These are phyloP conservation scores for Borostomias antarcticus DNA, from an alignment of 2,797 vertebrate species.

Conservation along the genomic window DNA sequence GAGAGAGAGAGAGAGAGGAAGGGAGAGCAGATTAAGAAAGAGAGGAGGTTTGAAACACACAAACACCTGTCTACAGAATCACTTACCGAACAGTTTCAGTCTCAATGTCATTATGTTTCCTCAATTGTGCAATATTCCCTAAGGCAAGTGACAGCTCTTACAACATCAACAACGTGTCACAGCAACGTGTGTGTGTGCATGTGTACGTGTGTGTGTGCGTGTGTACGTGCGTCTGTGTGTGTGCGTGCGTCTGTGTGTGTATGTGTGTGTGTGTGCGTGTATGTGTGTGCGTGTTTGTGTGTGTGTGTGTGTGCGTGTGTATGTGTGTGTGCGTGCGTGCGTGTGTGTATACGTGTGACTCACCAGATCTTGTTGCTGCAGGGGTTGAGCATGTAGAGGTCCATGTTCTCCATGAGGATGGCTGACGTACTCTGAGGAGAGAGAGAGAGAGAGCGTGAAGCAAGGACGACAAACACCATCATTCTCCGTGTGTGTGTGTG, in stretches of 20 bases:
- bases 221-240: too few relatives aligned
- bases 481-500: too few relatives aligned
- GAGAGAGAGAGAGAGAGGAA: not conserved
- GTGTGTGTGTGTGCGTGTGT: too few relatives aligned
- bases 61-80: too few relatives aligned
- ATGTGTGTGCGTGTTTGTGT: not conserved
- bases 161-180: not conserved
- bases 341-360: slow-evolving; percentile 41
- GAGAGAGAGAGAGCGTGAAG: not conserved
- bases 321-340: not conserved
- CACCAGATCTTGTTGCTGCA: slow-evolving; percentile 99
- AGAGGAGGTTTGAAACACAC: not conserved
- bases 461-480: not conserved
- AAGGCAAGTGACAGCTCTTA: not conserved
- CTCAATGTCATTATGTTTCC: not conserved
- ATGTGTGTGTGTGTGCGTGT: not conserved
- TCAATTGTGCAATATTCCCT: not conserved
- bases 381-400: slow-evolving; percentile 98
- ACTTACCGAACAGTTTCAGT: not conserved
- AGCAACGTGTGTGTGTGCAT: not conserved
- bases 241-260: not conserved
- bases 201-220: not conserved
- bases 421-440: slow-evolving; percentile 90
- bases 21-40: not conserved
- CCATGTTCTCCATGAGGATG: slow-evolving; percentile 98